A percentile compares a stretch with the other conserved stretches of the same genome.
Evolutionary conservation across 1,140 invertebrate genomes (phyloP).

Genomic region (Ceratina australensis): DNA sequence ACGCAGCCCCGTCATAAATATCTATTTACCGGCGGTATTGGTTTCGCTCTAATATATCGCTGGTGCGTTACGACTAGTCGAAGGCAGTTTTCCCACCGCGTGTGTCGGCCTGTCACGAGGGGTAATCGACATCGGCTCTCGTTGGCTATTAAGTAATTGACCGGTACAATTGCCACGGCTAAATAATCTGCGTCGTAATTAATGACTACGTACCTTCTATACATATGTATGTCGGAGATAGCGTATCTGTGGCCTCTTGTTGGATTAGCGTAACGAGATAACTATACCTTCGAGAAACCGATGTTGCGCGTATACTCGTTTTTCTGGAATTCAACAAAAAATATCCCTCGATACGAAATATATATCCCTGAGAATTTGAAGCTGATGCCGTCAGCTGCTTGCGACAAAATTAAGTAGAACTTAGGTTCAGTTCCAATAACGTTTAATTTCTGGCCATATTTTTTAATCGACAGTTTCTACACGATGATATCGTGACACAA

Average conservation of each 20-base stretch:
- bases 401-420: too few species aligned
- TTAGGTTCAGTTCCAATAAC: too few species aligned
- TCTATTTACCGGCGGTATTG: conserved; percentile 15
- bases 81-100: conserved; percentile 38
- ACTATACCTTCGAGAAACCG: not conserved
- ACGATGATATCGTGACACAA: too few species aligned
- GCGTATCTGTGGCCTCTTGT: conserved; percentile 18
- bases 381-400: too few species aligned
- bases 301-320: not conserved
- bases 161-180: conserved; percentile 36
- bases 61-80: not conserved
- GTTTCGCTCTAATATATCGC: conserved; percentile 20
- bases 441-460: too few species aligned
- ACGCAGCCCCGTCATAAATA: conserved; percentile 15
- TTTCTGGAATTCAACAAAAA: not conserved
- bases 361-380: too few species aligned
- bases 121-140: conserved; percentile 52
- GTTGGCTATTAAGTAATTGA: conserved; percentile 58
- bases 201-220: conserved; percentile 27
- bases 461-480: too few species aligned
- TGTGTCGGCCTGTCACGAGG: conserved; percentile 33
- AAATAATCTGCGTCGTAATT: conserved; percentile 43
- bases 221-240: conserved; percentile 8
- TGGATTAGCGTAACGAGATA: conserved; percentile 30
- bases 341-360: too few species aligned